Base-by-base conservation (phyloP, 2,888 invertebrate genomes). In the Brenthis daphne region DNA sequence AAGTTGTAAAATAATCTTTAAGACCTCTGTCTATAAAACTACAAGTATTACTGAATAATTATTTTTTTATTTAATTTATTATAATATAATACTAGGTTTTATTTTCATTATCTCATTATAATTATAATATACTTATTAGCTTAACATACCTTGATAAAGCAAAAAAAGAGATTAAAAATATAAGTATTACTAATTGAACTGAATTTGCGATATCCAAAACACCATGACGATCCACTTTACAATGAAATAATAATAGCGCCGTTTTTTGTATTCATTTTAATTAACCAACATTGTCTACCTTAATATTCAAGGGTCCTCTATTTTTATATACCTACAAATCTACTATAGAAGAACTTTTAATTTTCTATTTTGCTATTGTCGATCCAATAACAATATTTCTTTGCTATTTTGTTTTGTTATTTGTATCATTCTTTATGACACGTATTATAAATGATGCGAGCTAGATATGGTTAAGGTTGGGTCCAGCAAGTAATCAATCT, bases 381-480 rank as follows among this genome's bases (percentile, higher is more conserved):
- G 13, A 53, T 16, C 20, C 8, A 16, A 12, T 33, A 63, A 14
- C 13, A 63, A 20, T 20, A 20, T 20, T 50, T 56, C 48, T 43
- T 56, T 50, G 20, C 50, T 67, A 61, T 56, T 20, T 20, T 20
- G 20, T 20, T 20, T 20, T 20, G 20, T 20, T 20, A 20, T 20
- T 20, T 43, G 16, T 74, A 75, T 82, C 37, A 8, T 43, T 43
- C 37, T 8, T 43, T 43, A 43, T 82, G 86, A 85, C 88, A 86
- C 82, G 69, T 75, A 37, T 84, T 84, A 89, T 88, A 86, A 85
- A 89, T 88, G 83, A 82, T 77, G 57, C 55, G 68, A 65, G 51
- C 65, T 64, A 58, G 64, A 65, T 72, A 70, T 64, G 71, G 54
- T 65, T 69, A 53, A 64, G 72, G 65, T 65, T 67, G 61, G 56